Evolutionary conservation across 2,888 invertebrate species (phyloP).

Genomic region (Nycteola revayana): DNA sequence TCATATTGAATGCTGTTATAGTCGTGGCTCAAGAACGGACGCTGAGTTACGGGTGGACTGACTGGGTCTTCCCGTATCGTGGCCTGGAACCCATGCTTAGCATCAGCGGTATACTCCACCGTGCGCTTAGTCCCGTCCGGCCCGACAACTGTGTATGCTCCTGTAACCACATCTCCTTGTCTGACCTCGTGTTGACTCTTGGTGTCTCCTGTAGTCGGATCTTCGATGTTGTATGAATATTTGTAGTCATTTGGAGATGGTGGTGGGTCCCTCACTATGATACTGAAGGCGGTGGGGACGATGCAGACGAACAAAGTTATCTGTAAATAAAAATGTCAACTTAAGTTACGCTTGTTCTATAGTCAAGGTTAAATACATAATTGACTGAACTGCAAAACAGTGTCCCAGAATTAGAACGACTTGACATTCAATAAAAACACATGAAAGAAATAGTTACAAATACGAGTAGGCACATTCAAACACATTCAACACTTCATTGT

Average conservation of each 20-base stretch:
- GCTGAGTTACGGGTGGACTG: conserved; percentile 14
- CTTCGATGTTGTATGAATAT: conserved; percentile 76
- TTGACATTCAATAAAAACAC: too few species aligned
- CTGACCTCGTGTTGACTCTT: conserved; percentile 69
- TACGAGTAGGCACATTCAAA: too few species aligned
- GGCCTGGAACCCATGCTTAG: conserved; percentile 78
- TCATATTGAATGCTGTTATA: conserved; percentile 17
- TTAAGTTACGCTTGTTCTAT: too few species aligned
- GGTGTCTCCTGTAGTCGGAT: conserved; percentile 73
- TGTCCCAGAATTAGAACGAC: too few species aligned
- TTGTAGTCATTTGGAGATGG: conserved; percentile 63
- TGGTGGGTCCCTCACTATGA: conserved; percentile 65
- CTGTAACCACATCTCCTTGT: conserved; percentile 62
- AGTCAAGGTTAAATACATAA: too few species aligned
- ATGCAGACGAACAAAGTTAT: conserved; percentile 38
- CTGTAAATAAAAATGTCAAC: conserved; percentile 32
- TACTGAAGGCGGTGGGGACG: conserved; percentile 44
- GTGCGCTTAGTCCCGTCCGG: conserved; percentile 70
- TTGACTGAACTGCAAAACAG: too few species aligned
- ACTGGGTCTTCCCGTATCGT: conserved; percentile 69
- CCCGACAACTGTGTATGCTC: conserved; percentile 68
- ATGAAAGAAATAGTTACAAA: too few species aligned
- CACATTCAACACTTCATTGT: too few species aligned
- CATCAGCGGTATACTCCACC: conserved; percentile 75
- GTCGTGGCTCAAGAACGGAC: conserved; percentile 2